Percentiles rank a stretch among this genome's conserved stretches.
phyloP scores from a whole-genome alignment of 2,797 vertebrate species.

The Nyctibius grandis region DNA sequence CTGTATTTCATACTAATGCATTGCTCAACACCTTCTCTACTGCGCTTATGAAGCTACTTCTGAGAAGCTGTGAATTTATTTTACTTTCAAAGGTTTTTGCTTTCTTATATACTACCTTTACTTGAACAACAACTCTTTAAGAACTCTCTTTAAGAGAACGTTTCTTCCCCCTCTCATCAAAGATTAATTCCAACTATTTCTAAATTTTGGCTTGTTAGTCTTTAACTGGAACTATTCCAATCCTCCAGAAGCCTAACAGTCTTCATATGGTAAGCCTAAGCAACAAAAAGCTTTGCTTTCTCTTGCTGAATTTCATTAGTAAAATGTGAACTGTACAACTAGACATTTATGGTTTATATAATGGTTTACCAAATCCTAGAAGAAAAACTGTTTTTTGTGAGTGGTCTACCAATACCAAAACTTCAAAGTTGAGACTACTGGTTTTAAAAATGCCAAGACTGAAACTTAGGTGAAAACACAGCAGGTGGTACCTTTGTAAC shows the following conservation, averaged over 20 bases:
- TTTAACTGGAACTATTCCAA: background rate
- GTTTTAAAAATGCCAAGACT: background rate
- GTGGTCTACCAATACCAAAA: background rate
- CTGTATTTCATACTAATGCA: background rate
- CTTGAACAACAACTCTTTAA: background rate
- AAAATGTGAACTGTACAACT: background rate
- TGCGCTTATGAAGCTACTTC: background rate
- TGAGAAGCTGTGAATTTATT: background rate
- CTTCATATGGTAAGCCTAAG: background rate
- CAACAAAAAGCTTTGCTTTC: background rate
- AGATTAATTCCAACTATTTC: background rate
- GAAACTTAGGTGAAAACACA: background rate
- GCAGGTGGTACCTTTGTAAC: background rate
- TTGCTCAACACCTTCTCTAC: background rate
- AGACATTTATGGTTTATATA: background rate
- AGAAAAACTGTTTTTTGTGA: background rate
- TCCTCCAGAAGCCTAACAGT: background rate
- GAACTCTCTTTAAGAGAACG: background rate
- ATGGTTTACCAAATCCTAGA: background rate
- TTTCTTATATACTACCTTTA: background rate
- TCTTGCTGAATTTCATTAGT: background rate
- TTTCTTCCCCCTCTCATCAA: background rate
- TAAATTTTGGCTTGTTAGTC: background rate
- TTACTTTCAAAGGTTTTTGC: background rate
- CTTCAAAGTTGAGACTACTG: rapidly evolving